Conservation (phyloP, 2,113 vertebrate genomes). For the Gallinago media region DNA sequence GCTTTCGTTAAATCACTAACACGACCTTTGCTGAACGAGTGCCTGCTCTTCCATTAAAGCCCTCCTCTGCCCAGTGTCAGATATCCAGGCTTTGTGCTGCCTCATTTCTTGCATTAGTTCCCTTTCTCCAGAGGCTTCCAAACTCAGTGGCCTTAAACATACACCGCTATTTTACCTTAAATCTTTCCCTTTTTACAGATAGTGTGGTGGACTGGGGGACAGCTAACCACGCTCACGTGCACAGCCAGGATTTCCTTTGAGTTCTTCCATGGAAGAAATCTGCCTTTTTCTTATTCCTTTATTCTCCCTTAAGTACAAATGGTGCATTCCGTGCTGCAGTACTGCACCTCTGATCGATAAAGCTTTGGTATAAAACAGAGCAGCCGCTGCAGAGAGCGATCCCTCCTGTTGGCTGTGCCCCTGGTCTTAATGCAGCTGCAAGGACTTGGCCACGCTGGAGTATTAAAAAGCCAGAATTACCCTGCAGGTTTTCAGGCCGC, state of each 20-base stretch:
- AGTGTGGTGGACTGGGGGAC: neutral
- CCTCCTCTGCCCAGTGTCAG: neutral
- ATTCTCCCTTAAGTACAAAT: neutral
- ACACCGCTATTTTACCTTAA: neutral
- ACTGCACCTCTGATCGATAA: neutral
- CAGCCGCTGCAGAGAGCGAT: neutral
- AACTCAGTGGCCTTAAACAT: neutral
- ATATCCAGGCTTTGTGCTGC: neutral
- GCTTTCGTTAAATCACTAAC: rapidly evolving
- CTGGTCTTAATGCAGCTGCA: neutral
- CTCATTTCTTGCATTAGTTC: neutral
- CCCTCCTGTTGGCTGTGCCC: neutral
- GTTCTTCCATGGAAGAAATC: neutral
- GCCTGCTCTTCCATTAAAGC: neutral
- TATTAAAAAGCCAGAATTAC: neutral
- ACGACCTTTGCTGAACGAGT: neutral
- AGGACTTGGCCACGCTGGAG: too few relatives aligned
- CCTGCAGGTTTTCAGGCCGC: neutral
- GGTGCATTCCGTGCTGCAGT: rapidly evolving
- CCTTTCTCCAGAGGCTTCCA: neutral
- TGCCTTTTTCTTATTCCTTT: neutral
- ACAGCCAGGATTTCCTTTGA: neutral
- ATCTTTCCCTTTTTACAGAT: neutral
- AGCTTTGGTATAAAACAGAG: neutral
- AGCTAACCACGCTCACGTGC: neutral